Evolutionary conservation across 1,140 invertebrate genomes (phyloP), one percentile per base, ranked within the genome.

Genomic region (Ips typographus): DNA sequence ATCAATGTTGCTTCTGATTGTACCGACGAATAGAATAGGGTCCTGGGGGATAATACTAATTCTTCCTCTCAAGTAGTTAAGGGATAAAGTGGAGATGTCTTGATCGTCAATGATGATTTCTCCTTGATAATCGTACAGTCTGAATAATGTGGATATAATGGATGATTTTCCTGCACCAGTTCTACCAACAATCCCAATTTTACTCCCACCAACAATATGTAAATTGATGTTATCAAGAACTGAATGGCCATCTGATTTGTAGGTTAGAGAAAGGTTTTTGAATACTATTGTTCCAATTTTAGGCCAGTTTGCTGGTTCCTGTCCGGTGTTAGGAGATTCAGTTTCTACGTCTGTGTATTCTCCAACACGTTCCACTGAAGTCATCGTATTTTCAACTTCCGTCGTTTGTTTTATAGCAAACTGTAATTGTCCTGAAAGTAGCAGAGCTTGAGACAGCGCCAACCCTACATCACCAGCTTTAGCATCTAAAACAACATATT

Each of bases 11-110:
- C 77, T 77, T 22, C 86, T 72, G 3, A 89, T 70, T 4, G 82
- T 82, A 49, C 86, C 86, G 7, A 80, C 81, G 72, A 89, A 88
- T 5, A 90, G 75, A 3, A 89, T 82, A 0, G 94, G 93, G 72
- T 91, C 92, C 80, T 95, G 92, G 1, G 92, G 91, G 69, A 94
- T 92, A 38, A 93, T 92, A 3, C 87, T 85, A 40, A 90, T 82
- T 67, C 82, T 82, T 8, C 81, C 80, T 57, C 89, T 72, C 36
- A 80, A 78, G 53, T 85, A 80, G 63, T 89, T 82, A 3, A 93
- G 76, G 4, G 84, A 86, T 37, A 92, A 80, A 1, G 80, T 77
- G 5, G 81, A 80, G 1, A 87, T 88, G 69, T 90, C 83, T 4
- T 87, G 74, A 1, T 81, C 84, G 77, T 93, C 92, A 36, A 93